phyloP scores from a whole-genome alignment of 2,113 vertebrate species.

The Physeter macrocephalus region DNA sequence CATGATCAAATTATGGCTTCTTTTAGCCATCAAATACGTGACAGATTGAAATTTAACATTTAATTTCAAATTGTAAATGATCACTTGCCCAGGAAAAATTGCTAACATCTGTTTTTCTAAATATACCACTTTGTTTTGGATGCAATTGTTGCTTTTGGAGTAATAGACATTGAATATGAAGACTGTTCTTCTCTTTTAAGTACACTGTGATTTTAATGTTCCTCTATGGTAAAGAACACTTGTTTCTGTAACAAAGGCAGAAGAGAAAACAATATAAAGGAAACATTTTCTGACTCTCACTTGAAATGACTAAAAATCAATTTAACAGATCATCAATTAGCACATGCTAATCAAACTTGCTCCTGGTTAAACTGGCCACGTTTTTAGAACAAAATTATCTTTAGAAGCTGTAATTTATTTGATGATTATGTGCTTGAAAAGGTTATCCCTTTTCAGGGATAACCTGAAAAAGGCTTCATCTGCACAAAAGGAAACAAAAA shows the following conservation, averaged over 20 bases:
- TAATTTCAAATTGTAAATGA: slow-evolving; percentile 19
- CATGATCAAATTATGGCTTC: not conserved
- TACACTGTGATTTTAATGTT: not conserved
- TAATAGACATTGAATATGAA: not conserved
- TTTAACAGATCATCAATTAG: not conserved
- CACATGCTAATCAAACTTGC: not conserved
- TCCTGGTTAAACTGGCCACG: not conserved
- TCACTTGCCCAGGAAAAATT: not conserved
- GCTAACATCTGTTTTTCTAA: not conserved
- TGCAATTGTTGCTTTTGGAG: not conserved
- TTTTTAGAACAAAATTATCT: not conserved
- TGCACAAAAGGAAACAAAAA: not conserved
- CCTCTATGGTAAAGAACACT: not conserved
- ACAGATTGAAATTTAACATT: slow-evolving; percentile 1
- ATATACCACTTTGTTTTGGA: slow-evolving; percentile 10
- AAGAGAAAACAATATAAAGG: not conserved
- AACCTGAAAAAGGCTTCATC: not conserved
- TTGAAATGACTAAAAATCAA: not conserved
- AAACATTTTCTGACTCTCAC: not conserved
- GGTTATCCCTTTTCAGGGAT: no score
- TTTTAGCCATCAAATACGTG: not conserved
- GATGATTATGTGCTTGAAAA: not conserved
- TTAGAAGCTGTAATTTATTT: not conserved
- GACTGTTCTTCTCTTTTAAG: not conserved
- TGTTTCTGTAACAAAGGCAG: not conserved